Evolutionary conservation across 2,113 vertebrate genomes (phyloP).

Genomic region (Chaetops frenatus): DNA sequence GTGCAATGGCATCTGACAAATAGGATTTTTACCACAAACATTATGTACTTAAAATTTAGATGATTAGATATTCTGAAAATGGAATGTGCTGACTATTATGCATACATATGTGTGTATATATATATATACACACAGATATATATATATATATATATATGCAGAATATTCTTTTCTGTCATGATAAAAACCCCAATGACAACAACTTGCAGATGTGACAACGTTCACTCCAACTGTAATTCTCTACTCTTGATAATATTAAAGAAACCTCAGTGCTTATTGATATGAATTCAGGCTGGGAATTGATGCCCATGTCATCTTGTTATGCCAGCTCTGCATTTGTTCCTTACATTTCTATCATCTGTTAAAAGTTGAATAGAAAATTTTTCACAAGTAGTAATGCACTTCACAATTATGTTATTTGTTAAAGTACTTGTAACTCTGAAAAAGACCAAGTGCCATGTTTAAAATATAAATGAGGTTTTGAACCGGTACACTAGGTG

Average conservation of each 20-base stretch:
- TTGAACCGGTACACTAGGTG: neutral
- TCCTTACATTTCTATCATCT: neutral
- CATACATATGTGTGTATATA: too few relatives aligned
- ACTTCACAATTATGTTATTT: neutral
- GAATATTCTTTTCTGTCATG: neutral
- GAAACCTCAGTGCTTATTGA: neutral
- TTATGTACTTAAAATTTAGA: neutral
- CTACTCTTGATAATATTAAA: neutral
- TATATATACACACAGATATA: too few relatives aligned
- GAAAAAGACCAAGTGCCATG: neutral
- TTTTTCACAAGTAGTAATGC: neutral
- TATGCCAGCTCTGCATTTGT: neutral
- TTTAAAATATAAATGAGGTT: neutral
- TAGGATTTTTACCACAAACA: neutral
- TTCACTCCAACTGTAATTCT: neutral
- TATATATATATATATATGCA: neutral
- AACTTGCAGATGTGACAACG: neutral
- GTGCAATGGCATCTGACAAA: neutral
- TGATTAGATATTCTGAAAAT: neutral
- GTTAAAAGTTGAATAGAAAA: neutral
- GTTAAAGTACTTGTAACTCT: neutral
- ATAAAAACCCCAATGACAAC: neutral
- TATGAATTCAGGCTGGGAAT: neutral
- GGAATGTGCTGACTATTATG: neutral
- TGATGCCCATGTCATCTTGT: neutral